Conservation (phyloP, 2,888 invertebrate species). For the Andrena chrysosceles region DNA sequence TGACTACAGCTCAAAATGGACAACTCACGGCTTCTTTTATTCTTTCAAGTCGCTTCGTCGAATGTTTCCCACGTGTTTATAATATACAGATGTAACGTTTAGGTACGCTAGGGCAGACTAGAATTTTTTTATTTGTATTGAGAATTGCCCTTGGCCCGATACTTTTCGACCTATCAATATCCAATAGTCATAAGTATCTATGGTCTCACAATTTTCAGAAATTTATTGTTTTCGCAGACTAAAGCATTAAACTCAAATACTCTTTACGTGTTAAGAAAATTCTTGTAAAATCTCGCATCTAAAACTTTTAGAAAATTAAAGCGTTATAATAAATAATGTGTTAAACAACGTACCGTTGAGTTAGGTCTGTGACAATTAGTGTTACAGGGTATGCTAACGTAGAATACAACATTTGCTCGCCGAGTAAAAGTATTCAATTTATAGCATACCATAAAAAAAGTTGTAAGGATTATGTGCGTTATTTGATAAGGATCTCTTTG, state of each 20-base stretch:
- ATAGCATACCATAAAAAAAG: slow-evolving; percentile 47
- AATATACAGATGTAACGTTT: not conserved
- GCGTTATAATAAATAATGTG: too few species aligned
- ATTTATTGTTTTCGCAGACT: too few species aligned
- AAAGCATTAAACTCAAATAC: too few species aligned
- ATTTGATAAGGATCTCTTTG: slow-evolving; percentile 51
- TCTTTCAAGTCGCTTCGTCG: not conserved
- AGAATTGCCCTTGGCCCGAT: too few species aligned
- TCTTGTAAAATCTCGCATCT: too few species aligned
- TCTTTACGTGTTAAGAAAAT: too few species aligned
- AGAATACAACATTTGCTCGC: not conserved
- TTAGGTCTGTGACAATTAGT: not conserved
- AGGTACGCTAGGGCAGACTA: not conserved
- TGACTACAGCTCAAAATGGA: not conserved
- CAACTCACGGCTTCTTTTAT: not conserved
- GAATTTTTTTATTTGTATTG: too few species aligned
- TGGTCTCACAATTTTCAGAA: too few species aligned
- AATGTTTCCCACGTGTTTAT: not conserved
- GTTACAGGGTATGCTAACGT: not conserved
- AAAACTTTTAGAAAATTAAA: not conserved
- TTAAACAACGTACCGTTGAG: not conserved
- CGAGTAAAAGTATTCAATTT: slow-evolving; percentile 33
- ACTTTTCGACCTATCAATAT: too few species aligned
- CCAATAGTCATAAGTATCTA: too few species aligned
- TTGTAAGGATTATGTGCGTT: slow-evolving; percentile 45